Evolutionary conservation across 1,140 invertebrate genomes (phyloP).

Genomic region (Drosophila guanche): DNA sequence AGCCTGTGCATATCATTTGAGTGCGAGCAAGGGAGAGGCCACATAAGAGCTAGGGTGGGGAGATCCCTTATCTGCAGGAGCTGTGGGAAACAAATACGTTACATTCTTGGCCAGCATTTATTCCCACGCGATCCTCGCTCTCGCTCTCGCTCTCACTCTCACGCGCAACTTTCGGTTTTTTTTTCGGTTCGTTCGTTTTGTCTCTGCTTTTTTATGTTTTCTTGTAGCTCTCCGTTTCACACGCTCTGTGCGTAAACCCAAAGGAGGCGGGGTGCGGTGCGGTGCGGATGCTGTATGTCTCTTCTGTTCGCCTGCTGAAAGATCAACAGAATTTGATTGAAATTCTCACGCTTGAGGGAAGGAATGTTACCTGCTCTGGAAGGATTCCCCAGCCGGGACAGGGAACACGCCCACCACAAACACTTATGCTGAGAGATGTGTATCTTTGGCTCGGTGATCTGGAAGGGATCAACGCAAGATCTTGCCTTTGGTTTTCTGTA

Average conservation of each 20-base stretch:
- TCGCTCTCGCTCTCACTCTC: too few species aligned
- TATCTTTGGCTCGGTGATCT: not conserved
- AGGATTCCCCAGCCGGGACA: constrained; percentile 29
- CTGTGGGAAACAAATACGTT: constrained; percentile 58
- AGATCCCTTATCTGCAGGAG: constrained; percentile 45
- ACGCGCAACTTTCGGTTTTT: constrained; percentile 36
- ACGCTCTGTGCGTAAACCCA: constrained; percentile 43
- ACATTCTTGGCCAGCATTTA: constrained; percentile 45
- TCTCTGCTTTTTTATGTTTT: constrained; percentile 12
- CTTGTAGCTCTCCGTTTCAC: constrained; percentile 46
- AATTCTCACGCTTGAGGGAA: constrained; percentile 52
- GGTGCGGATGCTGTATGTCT: constrained; percentile 25
- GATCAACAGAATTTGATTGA: constrained; percentile 53
- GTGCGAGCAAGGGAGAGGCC: not conserved
- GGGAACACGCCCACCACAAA: constrained; percentile 36
- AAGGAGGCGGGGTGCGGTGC: not conserved
- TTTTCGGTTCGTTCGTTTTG: constrained; percentile 36
- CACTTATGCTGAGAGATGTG: constrained; percentile 6
- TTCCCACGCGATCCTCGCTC: constrained; percentile 61
- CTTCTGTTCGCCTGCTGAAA: constrained; percentile 52
- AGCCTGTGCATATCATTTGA: constrained; percentile 44
- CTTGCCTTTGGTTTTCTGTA: constrained; percentile 31
- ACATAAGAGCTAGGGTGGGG: not conserved
- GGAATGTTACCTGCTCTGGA: constrained; percentile 51
- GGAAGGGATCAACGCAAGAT: not conserved